Evolutionary conservation across 2,797 vertebrate genomes (phyloP).

Genomic region (Mallotus villosus): DNA sequence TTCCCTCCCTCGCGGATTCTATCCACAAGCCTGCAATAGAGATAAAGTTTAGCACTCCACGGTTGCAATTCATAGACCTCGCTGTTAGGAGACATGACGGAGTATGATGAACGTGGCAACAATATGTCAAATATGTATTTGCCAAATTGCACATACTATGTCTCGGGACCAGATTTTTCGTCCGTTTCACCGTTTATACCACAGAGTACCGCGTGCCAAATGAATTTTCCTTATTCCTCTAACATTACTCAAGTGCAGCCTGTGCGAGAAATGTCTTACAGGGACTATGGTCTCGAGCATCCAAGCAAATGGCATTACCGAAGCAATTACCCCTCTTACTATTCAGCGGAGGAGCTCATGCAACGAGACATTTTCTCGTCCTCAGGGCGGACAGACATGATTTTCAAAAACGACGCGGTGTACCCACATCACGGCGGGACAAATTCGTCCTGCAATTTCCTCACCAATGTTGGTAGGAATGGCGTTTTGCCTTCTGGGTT

Average conservation of each 20-base stretch:
- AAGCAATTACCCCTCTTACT: constrained; percentile 92
- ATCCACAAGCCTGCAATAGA: constrained; percentile 89
- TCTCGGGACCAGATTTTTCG: constrained; percentile 94
- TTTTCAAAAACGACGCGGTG: constrained; percentile 90
- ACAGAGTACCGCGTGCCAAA: constrained; percentile 92
- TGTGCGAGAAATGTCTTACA: constrained; percentile 94
- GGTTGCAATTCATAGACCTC: too few relatives aligned
- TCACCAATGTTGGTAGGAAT: constrained; percentile 88
- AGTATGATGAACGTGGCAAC: constrained; percentile 95
- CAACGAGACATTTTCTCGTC: constrained; percentile 95
- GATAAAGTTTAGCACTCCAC: constrained; percentile 90
- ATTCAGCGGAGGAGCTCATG: constrained; percentile 94
- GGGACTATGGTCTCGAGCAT: constrained; percentile 96
- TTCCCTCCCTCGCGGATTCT: constrained; percentile 89
- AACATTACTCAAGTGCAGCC: constrained; percentile 94
- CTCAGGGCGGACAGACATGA: constrained; percentile 86
- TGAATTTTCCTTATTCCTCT: constrained; percentile 95
- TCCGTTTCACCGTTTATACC: constrained; percentile 94
- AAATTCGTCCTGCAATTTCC: constrained; percentile 85
- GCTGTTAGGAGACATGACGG: constrained; percentile 86
- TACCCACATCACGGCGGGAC: constrained; percentile 81
- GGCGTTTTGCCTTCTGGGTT: constrained; percentile 97
- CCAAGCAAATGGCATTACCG: constrained; percentile 96
- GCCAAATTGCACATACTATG: constrained; percentile 96
- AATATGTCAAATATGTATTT: constrained; percentile 97